Base-by-base conservation (phyloP, 2,888 invertebrate genomes). In the Drosophila kuntzei region DNA sequence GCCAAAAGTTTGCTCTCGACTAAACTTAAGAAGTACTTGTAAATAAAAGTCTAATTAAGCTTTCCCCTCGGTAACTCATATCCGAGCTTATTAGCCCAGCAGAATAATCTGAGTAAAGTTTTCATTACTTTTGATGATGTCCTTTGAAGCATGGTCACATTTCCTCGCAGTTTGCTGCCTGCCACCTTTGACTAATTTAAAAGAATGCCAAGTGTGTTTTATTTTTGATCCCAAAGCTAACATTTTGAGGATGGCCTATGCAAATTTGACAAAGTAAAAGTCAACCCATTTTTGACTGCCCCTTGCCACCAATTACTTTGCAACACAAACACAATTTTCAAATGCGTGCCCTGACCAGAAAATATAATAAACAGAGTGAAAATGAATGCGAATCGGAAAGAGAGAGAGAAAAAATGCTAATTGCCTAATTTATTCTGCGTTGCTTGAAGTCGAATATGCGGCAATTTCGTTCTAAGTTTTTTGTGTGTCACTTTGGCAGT, bases 341-440 rank as follows among this genome's bases (percentile, higher is more conserved):
- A 51, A 41, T 51, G 51, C 43, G 44, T 53, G 34, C 14, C 36
- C 32, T 46, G 61, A 29, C 54, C 58, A 37, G 46, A 49, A 61
- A 41, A 20, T 11, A 27, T 20, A 76, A 51, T 32, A 61, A 25
- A 12, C 54, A 8, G 37, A 34, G 12, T 50, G 49, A 5, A 29
- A 41, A 54, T 16, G n/a, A 43, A 27, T 18, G 18, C 2, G 16
- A 37, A 32, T 47, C 18, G 27, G n/a, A 44, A 16, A 9, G 14
- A 47, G 37, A 37, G n/a, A 3, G 2, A n/a, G n/a, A 39, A 22
- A 25, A 49, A 76, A 85, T 82, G 83, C 74, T 82, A 82, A 87
- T 87, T 85, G 86, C 71, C 82, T 79, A 87, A 82, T 85, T 79
- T 87, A 82, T 85, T 59, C 87, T 63, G 22, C 14, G 55, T 39